phyloP scores from a whole-genome alignment of 2,113 vertebrate genomes.

The Paedocypris sp. region DNA sequence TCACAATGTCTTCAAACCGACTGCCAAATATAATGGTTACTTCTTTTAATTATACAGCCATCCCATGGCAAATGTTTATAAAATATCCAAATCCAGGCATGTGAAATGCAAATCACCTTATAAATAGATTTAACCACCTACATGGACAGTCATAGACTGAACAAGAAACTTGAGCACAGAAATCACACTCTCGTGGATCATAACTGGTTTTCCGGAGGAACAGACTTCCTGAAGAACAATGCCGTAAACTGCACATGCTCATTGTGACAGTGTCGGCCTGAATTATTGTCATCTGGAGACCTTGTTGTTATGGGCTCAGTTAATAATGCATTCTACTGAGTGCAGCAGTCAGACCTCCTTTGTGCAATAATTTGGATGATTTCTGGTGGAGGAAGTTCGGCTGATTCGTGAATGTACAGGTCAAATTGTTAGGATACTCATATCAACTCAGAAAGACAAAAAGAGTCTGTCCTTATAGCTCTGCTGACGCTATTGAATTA shows the following conservation, averaged over 20 bases:
- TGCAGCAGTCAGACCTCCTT: neutral
- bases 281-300: conserved; percentile 18
- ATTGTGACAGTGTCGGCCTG: conserved; percentile 9
- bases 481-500: too few species aligned
- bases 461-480: too few species aligned
- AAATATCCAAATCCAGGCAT: neutral
- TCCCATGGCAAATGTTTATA: neutral
- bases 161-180: neutral
- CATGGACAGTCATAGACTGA: neutral
- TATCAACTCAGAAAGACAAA: conserved; percentile 38
- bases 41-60: conserved; percentile 5
- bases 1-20: neutral
- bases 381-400: neutral
- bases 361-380: conserved; percentile 20
- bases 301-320: conserved; percentile 12
- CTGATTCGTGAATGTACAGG: conserved; percentile 5
- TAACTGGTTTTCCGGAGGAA: neutral
- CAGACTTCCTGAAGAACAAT: neutral
- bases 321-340: conserved; percentile 12
- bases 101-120: neutral
- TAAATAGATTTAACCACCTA: neutral
- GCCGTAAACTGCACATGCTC: neutral
- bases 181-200: neutral
- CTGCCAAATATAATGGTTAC: conserved; percentile 8
- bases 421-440: neutral